Conservation (phyloP, 2,113 vertebrate species). For the Macheiramphus alcinus region DNA sequence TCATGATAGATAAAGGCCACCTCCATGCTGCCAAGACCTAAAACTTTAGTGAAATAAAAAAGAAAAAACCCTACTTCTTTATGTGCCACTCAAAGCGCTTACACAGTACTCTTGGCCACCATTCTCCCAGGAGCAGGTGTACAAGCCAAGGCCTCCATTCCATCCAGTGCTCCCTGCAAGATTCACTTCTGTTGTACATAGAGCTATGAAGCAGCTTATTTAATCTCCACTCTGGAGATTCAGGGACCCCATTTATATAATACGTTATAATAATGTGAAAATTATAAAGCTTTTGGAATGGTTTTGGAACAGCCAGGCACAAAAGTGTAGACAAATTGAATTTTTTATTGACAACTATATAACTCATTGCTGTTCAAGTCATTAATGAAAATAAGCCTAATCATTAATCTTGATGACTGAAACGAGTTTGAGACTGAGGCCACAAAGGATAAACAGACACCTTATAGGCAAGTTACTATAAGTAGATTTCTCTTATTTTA, state of each 20-base stretch:
- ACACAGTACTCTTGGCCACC: not conserved
- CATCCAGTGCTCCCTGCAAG: not conserved
- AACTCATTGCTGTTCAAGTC: slow-evolving; percentile 40
- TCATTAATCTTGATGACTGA: slow-evolving; percentile 45
- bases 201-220: not conserved
- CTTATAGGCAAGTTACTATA: not conserved
- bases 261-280: slow-evolving; percentile 18
- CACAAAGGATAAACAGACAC: not conserved
- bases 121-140: not conserved
- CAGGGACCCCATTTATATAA: not conserved
- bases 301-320: slow-evolving; percentile 17
- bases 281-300: slow-evolving; percentile 60
- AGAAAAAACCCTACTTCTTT: not conserved
- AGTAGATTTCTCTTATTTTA: not conserved
- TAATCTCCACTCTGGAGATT: not conserved
- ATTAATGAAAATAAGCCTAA: slow-evolving; percentile 63
- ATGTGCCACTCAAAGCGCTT: not conserved
- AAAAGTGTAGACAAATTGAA: slow-evolving; percentile 51
- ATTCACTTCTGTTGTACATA: not conserved
- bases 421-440: slow-evolving; percentile 20
- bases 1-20: not conserved
- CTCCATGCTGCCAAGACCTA: not conserved
- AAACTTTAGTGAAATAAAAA: not conserved
- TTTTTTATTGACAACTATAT: slow-evolving; percentile 53
- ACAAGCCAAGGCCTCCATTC: not conserved